A percentile compares a stretch with the other conserved stretches of the same genome.
Evolutionary conservation across 2,888 invertebrate genomes (phyloP).

Genomic region (Congeria kusceri): DNA sequence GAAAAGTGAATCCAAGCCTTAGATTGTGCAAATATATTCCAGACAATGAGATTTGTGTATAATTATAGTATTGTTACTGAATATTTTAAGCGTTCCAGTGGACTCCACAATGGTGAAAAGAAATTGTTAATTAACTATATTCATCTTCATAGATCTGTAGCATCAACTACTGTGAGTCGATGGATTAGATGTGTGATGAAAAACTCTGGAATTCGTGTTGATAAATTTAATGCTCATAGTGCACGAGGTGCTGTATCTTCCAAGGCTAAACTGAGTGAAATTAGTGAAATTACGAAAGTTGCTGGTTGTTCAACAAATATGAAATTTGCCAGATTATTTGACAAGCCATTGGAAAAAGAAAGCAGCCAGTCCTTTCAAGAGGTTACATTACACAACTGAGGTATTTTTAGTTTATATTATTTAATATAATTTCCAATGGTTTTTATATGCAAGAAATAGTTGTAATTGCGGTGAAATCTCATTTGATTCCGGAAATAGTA

Average conservation of each 20-base stretch:
- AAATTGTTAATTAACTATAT: constrained; percentile 21
- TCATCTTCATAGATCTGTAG: constrained; percentile 17
- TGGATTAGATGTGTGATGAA: constrained; percentile 29
- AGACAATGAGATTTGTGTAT: constrained; percentile 18
- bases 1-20: not conserved
- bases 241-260: constrained; percentile 23
- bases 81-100: constrained; percentile 3
- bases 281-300: constrained; percentile 31
- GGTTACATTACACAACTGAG: not conserved
- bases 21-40: constrained; percentile 1
- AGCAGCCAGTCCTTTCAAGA: not conserved
- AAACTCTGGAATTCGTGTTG: constrained; percentile 25
- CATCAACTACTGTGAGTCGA: constrained; percentile 12
- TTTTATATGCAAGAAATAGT: not conserved
- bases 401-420: not conserved
- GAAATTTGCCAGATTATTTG: constrained; percentile 28
- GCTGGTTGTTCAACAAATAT: constrained; percentile 33
- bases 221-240: constrained; percentile 29
- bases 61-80: constrained; percentile 5
- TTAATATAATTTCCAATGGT: not conserved
- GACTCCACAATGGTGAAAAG: not conserved
- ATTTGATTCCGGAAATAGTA: constrained; percentile 5
- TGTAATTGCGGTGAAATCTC: constrained; percentile 15
- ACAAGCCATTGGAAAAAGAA: constrained; percentile 9
- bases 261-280: constrained; percentile 17